Evolutionary conservation across 2,797 vertebrate species (phyloP).

Genomic region (Cyclura pinguis): DNA sequence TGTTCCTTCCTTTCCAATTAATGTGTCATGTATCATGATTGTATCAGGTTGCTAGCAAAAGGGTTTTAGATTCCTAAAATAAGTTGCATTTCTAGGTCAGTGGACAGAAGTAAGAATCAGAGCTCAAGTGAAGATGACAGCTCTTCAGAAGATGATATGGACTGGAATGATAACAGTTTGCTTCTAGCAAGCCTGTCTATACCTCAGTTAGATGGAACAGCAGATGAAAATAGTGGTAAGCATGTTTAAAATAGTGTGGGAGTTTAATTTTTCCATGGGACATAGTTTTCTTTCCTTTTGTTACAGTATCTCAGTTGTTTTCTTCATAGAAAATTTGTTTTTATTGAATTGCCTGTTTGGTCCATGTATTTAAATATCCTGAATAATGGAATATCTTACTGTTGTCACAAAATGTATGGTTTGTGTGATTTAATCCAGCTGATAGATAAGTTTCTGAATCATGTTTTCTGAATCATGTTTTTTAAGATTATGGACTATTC

Average conservation of each 20-base stretch:
- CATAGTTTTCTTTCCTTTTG: neutral
- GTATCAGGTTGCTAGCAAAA: neutral
- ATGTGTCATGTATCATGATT: neutral
- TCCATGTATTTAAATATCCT: neutral
- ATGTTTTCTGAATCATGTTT: neutral
- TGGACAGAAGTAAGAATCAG: constrained; percentile 82
- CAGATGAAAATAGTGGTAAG: constrained; percentile 97
- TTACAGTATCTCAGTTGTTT: neutral
- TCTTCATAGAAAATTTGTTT: neutral
- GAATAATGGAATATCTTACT: too few relatives aligned
- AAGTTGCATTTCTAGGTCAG: constrained; percentile 66
- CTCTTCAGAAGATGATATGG: constrained; percentile 95
- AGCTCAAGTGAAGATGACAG: constrained; percentile 89
- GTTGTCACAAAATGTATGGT: neutral
- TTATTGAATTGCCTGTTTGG: too few relatives aligned
- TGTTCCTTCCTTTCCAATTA: neutral
- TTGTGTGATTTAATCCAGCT: neutral
- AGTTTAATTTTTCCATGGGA: neutral
- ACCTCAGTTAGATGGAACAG: constrained; percentile 96
- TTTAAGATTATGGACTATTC: neutral
- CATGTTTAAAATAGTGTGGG: constrained; percentile 46
- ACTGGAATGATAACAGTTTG: constrained; percentile 89
- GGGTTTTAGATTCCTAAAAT: constrained; percentile 38
- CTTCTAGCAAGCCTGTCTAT: constrained; percentile 91
- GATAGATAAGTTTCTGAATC: neutral